These are phyloP conservation scores for Acholoe squamosa DNA, from an alignment of 2,888 invertebrate genomes.

Conservation along the genomic window DNA sequence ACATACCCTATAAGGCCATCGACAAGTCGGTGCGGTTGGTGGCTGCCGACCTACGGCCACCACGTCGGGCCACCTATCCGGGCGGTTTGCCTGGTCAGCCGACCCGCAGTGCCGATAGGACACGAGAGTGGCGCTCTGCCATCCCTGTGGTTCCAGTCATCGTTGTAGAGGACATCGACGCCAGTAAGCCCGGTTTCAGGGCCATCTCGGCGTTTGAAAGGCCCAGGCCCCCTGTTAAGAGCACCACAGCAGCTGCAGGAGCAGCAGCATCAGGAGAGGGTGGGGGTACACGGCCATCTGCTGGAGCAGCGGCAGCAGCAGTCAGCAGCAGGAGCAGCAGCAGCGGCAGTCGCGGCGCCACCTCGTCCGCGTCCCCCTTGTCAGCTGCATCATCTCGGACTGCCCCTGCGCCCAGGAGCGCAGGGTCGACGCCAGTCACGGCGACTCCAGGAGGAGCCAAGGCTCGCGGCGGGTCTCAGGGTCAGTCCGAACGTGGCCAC, in stretches of 20 bases:
- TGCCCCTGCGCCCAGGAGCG: background rate
- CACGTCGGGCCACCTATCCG: slow-evolving; percentile 45
- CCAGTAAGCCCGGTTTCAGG: background rate
- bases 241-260: background rate
- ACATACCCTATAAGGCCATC: slow-evolving; percentile 51
- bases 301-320: background rate
- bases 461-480: background rate
- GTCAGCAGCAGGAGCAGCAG: slow-evolving; percentile 16
- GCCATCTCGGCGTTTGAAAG: slow-evolving; percentile 42
- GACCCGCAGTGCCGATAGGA: background rate
- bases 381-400: background rate
- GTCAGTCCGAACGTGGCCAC: slow-evolving; percentile 15
- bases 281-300: background rate
- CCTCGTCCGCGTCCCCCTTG: background rate
- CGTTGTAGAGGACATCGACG: slow-evolving; percentile 43
- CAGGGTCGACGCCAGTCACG: slow-evolving; percentile 32
- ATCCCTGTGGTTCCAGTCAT: slow-evolving; percentile 53
- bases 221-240: background rate
- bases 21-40: background rate
- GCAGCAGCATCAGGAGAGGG: background rate
- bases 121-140: slow-evolving; percentile 52
- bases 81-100: slow-evolving; percentile 35
- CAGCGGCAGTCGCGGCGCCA: slow-evolving; percentile 2
- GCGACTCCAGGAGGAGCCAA: slow-evolving; percentile 11
- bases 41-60: slow-evolving; percentile 21